Evolutionary conservation across 2,113 vertebrate genomes (phyloP).

Genomic region (Cynocephalus volans): DNA sequence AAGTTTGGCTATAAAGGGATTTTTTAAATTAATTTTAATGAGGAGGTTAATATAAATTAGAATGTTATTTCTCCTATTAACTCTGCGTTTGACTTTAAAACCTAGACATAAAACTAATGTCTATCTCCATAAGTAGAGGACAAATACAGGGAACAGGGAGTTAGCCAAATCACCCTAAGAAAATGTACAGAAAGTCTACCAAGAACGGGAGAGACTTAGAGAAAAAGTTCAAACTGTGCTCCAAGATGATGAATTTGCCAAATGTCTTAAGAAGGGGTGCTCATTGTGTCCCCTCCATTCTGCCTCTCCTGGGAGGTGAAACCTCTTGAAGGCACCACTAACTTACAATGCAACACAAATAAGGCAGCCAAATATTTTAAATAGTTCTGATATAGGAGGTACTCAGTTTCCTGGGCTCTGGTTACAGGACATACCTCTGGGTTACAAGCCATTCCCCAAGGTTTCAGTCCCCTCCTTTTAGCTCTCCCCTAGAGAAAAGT

Average conservation of each 20-base stretch:
- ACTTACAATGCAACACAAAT: neutral
- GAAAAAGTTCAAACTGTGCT: neutral
- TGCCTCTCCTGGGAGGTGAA: neutral
- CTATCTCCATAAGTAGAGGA: neutral
- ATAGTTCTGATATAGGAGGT: no score
- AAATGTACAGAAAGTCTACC: neutral
- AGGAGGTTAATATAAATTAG: conserved; percentile 33
- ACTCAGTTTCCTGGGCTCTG: no score
- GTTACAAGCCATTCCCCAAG: no score
- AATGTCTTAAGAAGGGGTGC: neutral
- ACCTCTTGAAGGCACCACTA: neutral
- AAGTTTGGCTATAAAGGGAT: conserved; percentile 35
- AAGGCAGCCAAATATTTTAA: neutral
- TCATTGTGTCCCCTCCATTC: fast-evolving
- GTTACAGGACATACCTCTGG: no score
- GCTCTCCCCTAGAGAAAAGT: no score
- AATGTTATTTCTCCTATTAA: conserved; percentile 64
- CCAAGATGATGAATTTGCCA: neutral
- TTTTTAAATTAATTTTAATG: conserved; percentile 74
- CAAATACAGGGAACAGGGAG: neutral
- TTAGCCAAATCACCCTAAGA: neutral
- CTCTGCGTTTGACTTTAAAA: conserved; percentile 47
- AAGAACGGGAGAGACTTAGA: neutral
- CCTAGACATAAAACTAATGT: neutral
- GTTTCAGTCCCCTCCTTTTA: no score